Evolutionary conservation across 2,113 vertebrate genomes (phyloP).

Genomic region (Anolis sagrei): DNA sequence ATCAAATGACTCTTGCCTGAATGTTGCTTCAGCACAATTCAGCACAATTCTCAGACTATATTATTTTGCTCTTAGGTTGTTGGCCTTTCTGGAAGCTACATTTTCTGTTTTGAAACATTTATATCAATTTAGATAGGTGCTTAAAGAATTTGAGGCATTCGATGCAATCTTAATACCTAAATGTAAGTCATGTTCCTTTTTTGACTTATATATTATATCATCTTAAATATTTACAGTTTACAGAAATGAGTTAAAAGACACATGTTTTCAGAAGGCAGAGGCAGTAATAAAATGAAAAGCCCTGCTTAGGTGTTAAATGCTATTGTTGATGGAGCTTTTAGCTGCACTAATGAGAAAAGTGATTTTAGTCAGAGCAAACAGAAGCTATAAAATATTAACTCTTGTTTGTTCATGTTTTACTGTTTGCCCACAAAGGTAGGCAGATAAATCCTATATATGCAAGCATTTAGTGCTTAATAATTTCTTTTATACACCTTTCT

Average conservation of each 20-base stretch:
- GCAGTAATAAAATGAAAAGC: not conserved
- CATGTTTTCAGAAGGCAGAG: not conserved
- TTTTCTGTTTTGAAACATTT: not conserved
- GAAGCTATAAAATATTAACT: conserved; percentile 19
- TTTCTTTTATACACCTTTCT: not conserved
- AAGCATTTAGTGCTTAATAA: not conserved
- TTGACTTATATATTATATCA: too few relatives aligned
- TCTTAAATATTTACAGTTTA: conserved; percentile 1
- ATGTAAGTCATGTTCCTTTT: too few relatives aligned
- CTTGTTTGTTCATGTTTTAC: conserved; percentile 2
- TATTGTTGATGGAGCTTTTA: conserved; percentile 10
- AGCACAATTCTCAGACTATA: too few relatives aligned
- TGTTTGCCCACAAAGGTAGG: not conserved
- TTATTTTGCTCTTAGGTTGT: not conserved
- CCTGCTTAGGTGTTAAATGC: not conserved
- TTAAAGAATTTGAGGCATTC: not conserved
- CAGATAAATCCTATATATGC: not conserved
- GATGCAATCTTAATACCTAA: too few relatives aligned
- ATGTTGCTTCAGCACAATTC: not conserved
- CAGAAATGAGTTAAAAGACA: not conserved
- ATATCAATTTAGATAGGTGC: not conserved
- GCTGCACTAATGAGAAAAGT: conserved; percentile 10
- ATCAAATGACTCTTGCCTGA: not conserved
- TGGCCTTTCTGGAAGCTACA: not conserved
- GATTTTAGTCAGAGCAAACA: conserved; percentile 15